A percentile compares a stretch with the other conserved stretches of the same genome.
Evolutionary conservation across 1,140 invertebrate species (phyloP).

Genomic region (Drosophila varians): DNA sequence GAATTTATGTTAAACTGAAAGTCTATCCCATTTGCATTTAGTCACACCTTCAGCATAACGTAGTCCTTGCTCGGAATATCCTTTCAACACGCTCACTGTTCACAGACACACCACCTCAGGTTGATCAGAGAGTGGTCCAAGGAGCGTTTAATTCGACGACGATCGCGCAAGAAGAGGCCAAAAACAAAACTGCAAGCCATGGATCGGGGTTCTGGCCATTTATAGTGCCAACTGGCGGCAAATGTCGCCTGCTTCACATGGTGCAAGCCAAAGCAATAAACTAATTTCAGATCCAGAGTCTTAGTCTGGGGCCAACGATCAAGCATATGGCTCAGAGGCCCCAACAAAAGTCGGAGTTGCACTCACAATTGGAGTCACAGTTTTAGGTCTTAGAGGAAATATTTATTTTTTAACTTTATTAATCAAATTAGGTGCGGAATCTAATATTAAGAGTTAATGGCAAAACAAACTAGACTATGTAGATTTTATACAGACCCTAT

Average conservation of each 20-base stretch:
- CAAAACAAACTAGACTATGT: no score
- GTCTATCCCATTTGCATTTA: no score
- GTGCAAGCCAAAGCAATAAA: slow-evolving; percentile 65
- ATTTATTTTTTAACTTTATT: no score
- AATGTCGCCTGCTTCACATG: slow-evolving; percentile 83
- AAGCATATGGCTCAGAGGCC: slow-evolving; percentile 59
- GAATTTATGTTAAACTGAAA: no score
- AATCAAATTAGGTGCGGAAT: no score
- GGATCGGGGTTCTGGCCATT: slow-evolving; percentile 67
- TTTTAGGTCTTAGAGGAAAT: no score
- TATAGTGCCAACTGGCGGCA: slow-evolving; percentile 68
- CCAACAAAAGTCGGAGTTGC: slow-evolving; percentile 17
- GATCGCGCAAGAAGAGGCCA: slow-evolving; percentile 52
- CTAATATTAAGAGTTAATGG: no score
- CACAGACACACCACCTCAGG: slow-evolving; percentile 44
- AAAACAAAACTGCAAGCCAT: slow-evolving; percentile 73
- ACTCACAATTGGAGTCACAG: not conserved
- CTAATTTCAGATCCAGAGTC: slow-evolving; percentile 72
- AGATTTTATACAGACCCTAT: not conserved
- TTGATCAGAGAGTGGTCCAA: slow-evolving; percentile 29
- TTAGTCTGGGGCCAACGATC: slow-evolving; percentile 41
- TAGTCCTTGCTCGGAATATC: slow-evolving; percentile 36
- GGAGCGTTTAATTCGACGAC: slow-evolving; percentile 32
- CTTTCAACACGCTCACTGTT: slow-evolving; percentile 41
- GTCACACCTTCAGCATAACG: slow-evolving; percentile 51